Conservation (phyloP, 2,797 vertebrate species). For the Gymnodraco acuticeps region DNA sequence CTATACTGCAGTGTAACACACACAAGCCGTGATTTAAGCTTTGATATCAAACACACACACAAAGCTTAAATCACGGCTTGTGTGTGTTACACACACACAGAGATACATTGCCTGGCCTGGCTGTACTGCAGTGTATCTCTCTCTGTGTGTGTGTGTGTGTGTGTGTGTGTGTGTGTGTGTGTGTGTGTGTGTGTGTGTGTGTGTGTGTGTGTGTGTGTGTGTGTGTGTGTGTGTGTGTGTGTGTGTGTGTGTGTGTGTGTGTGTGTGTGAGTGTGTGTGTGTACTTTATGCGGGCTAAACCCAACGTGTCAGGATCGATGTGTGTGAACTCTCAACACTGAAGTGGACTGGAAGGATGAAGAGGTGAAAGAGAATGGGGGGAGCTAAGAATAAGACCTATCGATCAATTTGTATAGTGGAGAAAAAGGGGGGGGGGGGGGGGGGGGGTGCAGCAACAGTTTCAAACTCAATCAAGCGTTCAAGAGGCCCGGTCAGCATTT, state of each 20-base stretch:
- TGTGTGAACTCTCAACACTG: too few relatives aligned
- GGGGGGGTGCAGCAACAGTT: neutral
- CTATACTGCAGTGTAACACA: constrained; percentile 15
- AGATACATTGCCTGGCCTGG: too few relatives aligned
- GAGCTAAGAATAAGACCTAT: constrained; percentile 55
- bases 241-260: neutral
- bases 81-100: constrained; percentile 14
- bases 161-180: neutral
- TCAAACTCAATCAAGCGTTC: constrained; percentile 25
- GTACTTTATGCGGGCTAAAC: neutral
- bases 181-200: neutral
- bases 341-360: neutral
- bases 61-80: neutral
- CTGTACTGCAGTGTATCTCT: constrained; percentile 8
- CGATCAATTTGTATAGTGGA: constrained; percentile 43
- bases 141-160: neutral
- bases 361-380: neutral
- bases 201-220: neutral
- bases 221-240: too few relatives aligned
- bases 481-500: constrained; percentile 16
- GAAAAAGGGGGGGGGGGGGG: neutral
- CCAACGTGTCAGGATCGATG: too few relatives aligned
- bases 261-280: neutral
- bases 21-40: neutral
- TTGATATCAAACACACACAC: too few relatives aligned